These are phyloP conservation scores for Chrysolina haemoptera DNA, from an alignment of 2,888 invertebrate species.

Conservation along the genomic window DNA sequence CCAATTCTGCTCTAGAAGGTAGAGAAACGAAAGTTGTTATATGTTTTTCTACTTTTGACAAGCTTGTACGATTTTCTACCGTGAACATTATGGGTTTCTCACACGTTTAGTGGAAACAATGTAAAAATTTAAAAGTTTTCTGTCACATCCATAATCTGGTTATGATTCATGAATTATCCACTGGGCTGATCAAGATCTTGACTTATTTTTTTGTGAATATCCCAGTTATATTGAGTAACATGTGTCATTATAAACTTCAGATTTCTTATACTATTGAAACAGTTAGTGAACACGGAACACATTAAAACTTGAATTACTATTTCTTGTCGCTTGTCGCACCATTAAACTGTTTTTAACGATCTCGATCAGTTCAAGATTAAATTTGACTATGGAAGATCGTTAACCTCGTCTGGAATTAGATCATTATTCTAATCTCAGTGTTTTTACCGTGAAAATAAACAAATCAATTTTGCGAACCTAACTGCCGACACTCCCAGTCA, in stretches of 20 bases:
- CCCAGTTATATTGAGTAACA: too few species aligned
- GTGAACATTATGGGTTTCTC: too few species aligned
- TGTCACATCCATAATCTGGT: too few species aligned
- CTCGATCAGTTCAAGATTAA: conserved; percentile 9
- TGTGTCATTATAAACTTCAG: not conserved
- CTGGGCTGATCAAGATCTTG: too few species aligned
- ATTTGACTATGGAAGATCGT: conserved; percentile 17
- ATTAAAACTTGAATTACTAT: not conserved
- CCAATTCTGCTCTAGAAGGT: too few species aligned
- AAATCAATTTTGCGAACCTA: not conserved
- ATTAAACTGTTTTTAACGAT: not conserved
- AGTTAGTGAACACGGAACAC: not conserved
- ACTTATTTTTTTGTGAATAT: too few species aligned
- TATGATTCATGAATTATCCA: too few species aligned
- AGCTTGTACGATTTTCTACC: too few species aligned
- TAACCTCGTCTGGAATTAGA: conserved; percentile 2
- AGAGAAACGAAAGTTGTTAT: too few species aligned
- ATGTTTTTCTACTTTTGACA: too few species aligned
- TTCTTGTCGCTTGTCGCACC: not conserved
- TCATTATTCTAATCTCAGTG: not conserved
- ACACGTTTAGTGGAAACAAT: too few species aligned
- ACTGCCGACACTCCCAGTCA: conserved; percentile 3
- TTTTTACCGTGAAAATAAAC: conserved; percentile 17
- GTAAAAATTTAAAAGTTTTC: too few species aligned
- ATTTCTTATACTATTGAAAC: not conserved